phyloP scores from a whole-genome alignment of 2,797 vertebrate genomes.

The Pterois miles region DNA sequence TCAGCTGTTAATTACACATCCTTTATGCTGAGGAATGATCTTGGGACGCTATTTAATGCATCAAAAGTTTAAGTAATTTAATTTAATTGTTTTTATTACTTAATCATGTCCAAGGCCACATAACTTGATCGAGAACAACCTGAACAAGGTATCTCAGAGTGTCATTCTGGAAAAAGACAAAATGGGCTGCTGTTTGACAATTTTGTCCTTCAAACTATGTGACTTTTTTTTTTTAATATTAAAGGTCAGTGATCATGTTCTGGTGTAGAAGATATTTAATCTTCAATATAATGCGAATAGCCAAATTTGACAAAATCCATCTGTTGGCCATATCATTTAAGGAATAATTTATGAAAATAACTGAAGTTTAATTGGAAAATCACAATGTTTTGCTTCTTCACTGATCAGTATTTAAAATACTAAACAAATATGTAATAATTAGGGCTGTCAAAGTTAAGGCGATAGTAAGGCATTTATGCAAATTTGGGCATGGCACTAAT shows the following conservation, averaged over 20 bases:
- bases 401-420: neutral
- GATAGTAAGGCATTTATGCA: too few relatives aligned
- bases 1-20: constrained; percentile 82
- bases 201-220: constrained; percentile 31
- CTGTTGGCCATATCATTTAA: neutral
- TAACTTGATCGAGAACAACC: constrained; percentile 69
- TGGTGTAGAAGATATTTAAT: neutral
- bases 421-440: neutral
- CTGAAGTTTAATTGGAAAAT: neutral
- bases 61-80: constrained; percentile 87
- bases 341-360: neutral
- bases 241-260: neutral
- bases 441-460: too few relatives aligned
- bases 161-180: constrained; percentile 17
- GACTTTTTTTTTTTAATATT: too few relatives aligned
- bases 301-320: neutral
- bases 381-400: neutral
- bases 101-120: constrained; percentile 79
- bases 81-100: constrained; percentile 88
- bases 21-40: constrained; percentile 85
- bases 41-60: constrained; percentile 84
- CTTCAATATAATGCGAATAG: neutral
- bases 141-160: constrained; percentile 55
- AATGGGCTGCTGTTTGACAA: constrained; percentile 15
- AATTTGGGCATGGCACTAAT: too few relatives aligned